phyloP scores from a whole-genome alignment of 2,888 invertebrate species.

The Melanostoma mellinum region DNA sequence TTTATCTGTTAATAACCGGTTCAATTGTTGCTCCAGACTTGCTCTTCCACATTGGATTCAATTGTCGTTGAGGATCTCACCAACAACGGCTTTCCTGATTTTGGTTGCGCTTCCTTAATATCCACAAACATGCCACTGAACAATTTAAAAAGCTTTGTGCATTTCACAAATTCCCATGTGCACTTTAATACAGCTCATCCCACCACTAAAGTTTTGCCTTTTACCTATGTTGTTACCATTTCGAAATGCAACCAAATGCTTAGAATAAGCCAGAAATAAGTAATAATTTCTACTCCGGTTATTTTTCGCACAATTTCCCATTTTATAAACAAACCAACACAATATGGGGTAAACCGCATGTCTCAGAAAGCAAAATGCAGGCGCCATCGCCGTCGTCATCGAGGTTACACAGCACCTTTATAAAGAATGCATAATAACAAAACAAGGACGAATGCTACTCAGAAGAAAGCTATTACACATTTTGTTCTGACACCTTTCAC shows the following conservation, averaged over 20 bases:
- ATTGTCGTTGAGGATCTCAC: too few species aligned
- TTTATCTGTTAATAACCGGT: too few species aligned
- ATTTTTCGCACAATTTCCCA: slow-evolving; percentile 62
- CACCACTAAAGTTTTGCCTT: neutral
- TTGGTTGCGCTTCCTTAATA: too few species aligned
- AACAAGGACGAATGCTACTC: slow-evolving; percentile 57
- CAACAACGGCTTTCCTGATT: too few species aligned
- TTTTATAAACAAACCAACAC: slow-evolving; percentile 33
- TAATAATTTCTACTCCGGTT: slow-evolving; percentile 55
- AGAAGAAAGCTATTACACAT: slow-evolving; percentile 57
- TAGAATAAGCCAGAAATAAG: slow-evolving; percentile 44
- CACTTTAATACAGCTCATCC: neutral
- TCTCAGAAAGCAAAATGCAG: slow-evolving; percentile 8
- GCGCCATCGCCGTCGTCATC: slow-evolving; percentile 7
- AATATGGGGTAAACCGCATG: slow-evolving; percentile 33
- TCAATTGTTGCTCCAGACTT: too few species aligned
- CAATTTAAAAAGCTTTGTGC: slow-evolving; percentile 7
- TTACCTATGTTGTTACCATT: slow-evolving; percentile 16
- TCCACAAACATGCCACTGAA: too few species aligned
- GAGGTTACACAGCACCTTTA: slow-evolving; percentile 31
- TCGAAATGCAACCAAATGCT: slow-evolving; percentile 33
- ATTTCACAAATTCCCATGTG: slow-evolving; percentile 16
- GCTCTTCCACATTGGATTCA: too few species aligned
- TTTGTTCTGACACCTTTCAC: slow-evolving; percentile 41
- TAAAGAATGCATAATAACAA: slow-evolving; percentile 34